These are phyloP conservation scores for Sisor rabdophorus DNA, from an alignment of 2,113 vertebrate species.

Conservation along the genomic window DNA sequence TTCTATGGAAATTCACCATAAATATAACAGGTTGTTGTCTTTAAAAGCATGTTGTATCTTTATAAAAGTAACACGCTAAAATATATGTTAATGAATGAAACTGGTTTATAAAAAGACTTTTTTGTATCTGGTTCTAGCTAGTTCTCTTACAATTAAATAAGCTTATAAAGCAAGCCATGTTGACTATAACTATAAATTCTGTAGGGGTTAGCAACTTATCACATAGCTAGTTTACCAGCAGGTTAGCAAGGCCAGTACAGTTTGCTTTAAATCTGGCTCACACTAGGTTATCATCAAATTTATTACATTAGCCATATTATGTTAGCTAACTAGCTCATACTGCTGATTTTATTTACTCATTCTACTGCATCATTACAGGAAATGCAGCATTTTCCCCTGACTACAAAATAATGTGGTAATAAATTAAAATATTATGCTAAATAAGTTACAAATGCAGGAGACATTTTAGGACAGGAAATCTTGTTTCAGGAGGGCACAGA, in stretches of 20 bases:
- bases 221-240: background rate
- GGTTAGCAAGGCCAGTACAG: background rate
- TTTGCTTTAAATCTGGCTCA: background rate
- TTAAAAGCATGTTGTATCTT: too few relatives aligned
- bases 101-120: background rate
- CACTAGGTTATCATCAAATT: background rate
- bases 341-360: background rate
- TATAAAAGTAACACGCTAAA: background rate
- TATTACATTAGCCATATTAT: background rate
- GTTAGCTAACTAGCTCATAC: background rate
- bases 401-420: background rate
- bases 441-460: background rate
- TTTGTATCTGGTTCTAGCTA: background rate
- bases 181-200: background rate
- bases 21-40: background rate
- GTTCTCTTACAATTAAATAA: too few relatives aligned
- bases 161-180: background rate
- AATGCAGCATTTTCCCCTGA: background rate
- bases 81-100: background rate
- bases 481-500: background rate
- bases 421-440: background rate
- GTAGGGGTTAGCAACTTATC: background rate
- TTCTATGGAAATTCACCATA: too few relatives aligned
- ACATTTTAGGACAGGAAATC: slow-evolving; percentile 1
- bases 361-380: background rate